Percentiles rank a stretch among this genome's conserved stretches.
Conservation (phyloP, 2,797 vertebrate species). For the Eulemur albifrons region DNA sequence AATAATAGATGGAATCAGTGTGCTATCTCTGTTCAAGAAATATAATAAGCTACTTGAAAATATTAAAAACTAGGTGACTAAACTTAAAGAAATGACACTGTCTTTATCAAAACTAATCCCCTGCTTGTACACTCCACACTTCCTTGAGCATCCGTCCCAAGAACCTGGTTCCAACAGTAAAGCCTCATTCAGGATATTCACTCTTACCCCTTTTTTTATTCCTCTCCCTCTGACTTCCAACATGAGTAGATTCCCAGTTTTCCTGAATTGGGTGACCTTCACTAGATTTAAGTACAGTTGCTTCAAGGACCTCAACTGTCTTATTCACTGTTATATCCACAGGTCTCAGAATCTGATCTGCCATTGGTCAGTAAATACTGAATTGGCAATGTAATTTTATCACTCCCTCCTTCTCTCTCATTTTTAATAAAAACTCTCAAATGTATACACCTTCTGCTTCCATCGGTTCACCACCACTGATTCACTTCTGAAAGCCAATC, state of each 20-base stretch:
- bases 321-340: neutral
- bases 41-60: neutral
- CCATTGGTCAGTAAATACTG: neutral
- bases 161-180: neutral
- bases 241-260: neutral
- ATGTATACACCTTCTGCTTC: no score
- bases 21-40: neutral
- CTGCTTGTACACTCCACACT: neutral
- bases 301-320: neutral
- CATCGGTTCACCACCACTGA: neutral
- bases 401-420: neutral
- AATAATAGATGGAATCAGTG: neutral
- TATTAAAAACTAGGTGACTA: neutral
- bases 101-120: neutral
- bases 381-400: neutral
- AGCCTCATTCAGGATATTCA: neutral
- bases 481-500: neutral
- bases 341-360: neutral
- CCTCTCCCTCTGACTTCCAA: neutral
- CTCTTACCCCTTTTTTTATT: neutral
- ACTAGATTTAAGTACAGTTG: neutral
- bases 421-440: neutral
- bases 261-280: neutral
- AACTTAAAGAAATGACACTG: neutral
- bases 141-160: neutral